A percentile compares a stretch with the other conserved stretches of the same genome.
phyloP scores from a whole-genome alignment of 2,113 vertebrate species.

The Laticauda colubrina region DNA sequence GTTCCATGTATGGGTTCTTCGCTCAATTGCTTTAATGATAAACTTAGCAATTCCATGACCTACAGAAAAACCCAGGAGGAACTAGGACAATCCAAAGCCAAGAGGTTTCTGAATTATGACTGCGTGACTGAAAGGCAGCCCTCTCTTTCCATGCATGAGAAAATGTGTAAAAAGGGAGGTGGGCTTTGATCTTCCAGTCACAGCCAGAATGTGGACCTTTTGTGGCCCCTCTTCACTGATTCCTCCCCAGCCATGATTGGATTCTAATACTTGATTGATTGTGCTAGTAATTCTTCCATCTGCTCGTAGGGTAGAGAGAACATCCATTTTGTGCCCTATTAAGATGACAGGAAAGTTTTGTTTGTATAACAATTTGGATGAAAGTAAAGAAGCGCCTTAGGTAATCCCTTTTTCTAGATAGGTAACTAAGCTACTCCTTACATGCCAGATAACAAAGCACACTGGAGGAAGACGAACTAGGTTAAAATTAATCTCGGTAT shows the following conservation, averaged over 20 bases:
- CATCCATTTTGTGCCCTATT: too few relatives aligned
- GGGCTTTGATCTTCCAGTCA: too few relatives aligned
- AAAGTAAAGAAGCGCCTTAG: background rate
- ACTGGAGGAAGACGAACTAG: background rate
- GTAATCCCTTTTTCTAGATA: constrained; percentile 22
- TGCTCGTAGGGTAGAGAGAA: too few relatives aligned
- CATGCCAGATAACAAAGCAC: constrained; percentile 5
- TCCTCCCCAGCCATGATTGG: background rate
- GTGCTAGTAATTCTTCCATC: too few relatives aligned
- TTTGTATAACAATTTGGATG: background rate
- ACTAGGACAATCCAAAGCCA: too few relatives aligned
- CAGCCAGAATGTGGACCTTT: background rate
- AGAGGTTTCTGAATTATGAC: background rate
- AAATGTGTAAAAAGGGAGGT: background rate
- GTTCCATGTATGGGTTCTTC: too few relatives aligned
- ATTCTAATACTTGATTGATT: background rate
- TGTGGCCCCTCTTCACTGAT: background rate
- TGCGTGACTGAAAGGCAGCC: too few relatives aligned
- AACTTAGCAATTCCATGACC: too few relatives aligned
- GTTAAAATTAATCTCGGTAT: constrained; percentile 14
- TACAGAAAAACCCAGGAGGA: too few relatives aligned
- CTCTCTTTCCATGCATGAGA: background rate
- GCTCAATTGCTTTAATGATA: too few relatives aligned
- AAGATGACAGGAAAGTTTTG: too few relatives aligned
- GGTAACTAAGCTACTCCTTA: constrained; percentile 18